Base-by-base conservation (phyloP, 2,113 vertebrate genomes). In the Dicentrarchus labrax region DNA sequence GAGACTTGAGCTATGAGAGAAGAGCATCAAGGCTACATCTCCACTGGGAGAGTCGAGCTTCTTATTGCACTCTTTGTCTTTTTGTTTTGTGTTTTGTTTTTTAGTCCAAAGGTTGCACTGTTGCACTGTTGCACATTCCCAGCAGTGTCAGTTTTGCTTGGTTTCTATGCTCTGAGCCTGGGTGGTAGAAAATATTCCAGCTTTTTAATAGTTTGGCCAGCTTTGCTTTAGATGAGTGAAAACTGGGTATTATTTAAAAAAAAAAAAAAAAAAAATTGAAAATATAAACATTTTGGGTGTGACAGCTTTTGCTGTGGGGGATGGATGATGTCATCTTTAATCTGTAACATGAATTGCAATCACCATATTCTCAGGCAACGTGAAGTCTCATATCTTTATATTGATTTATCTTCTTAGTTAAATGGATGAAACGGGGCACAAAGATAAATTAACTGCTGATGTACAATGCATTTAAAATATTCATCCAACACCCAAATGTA, bases 11-110 rank as follows among this genome's bases (percentile, higher is more conserved):
- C 19, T 0, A 41, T 2, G 62, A 81, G 69, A 74, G 73, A 36
- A 19, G 48, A 4, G 54, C 79, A 24, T 78, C 38, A 39, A 38
- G 51, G 78, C 73, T 54, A 13, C 59, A 1, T n/a, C 72, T 77
- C 84, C 60, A 0, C 82, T 12, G 72, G 71, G 56, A 78, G 16
- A 47, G 21, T 61, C 5, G 0, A 11, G 10, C 64, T 61, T 51
- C 57, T 79, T 47, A 6, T 24, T 43, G 47, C 61, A 53, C 51
- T 21, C 54, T 74, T 0, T 56, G 38, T 54, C 19, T 1, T 5
- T 12, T 39, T 12, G 8, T 48, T 36, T 12, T n/a, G n/a, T n/a
- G n/a, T 16, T 36, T n/a, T 50, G 7, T n/a, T 21, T 7, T 22
- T 41, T 6, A 39, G 3, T 62, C 1, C 21, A 41, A 47, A 24